Evolutionary conservation across 2,797 vertebrate genomes (phyloP).

Genomic region (Selene dorsalis): DNA sequence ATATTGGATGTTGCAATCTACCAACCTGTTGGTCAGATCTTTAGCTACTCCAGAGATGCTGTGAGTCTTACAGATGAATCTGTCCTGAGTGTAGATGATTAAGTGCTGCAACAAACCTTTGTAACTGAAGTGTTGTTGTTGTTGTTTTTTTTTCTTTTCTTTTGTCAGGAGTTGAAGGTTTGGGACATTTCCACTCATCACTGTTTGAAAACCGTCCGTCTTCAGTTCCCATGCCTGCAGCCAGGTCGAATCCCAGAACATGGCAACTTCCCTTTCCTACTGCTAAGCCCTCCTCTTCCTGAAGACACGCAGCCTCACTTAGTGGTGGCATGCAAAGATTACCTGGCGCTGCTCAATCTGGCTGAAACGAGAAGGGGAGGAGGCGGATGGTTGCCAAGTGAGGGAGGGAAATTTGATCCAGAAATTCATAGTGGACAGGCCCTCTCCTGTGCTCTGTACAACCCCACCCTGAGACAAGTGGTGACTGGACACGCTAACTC

Average conservation of each 20-base stretch:
- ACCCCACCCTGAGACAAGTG: constrained; percentile 73
- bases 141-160: neutral
- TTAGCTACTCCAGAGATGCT: constrained; percentile 78
- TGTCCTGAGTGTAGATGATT: neutral
- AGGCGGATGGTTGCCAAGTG: constrained; percentile 29
- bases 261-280: constrained; percentile 75
- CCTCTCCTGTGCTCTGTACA: constrained; percentile 70
- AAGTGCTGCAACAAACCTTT: neutral
- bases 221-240: constrained; percentile 73
- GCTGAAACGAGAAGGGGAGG: constrained; percentile 38
- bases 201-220: constrained; percentile 72
- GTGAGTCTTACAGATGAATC: constrained; percentile 52
- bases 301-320: constrained; percentile 47
- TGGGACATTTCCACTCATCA: constrained; percentile 78
- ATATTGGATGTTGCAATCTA: constrained; percentile 67
- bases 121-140: neutral
- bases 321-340: constrained; percentile 77
- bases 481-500: constrained; percentile 75
- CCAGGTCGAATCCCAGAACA: constrained; percentile 69
- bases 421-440: neutral
- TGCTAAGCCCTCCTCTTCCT: constrained; percentile 59
- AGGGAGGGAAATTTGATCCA: neutral
- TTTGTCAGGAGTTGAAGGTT: constrained; percentile 73
- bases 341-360: constrained; percentile 68
- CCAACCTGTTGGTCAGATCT: constrained; percentile 60